These are phyloP conservation scores for Carterocephalus palaemon DNA, from an alignment of 2,888 invertebrate species.

Conservation along the genomic window DNA sequence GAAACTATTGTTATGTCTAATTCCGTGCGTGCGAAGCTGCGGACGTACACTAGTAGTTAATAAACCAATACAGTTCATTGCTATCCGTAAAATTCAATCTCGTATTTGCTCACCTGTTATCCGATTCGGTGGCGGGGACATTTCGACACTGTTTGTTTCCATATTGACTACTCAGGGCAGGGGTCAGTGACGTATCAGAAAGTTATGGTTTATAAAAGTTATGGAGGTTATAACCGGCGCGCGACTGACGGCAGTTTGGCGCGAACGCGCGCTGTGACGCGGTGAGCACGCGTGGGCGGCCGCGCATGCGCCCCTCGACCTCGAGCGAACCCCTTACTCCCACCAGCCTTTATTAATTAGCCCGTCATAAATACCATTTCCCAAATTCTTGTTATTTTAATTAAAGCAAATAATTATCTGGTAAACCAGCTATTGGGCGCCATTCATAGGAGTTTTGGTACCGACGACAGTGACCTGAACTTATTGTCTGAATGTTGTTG, in stretches of 20 bases:
- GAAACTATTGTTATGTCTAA: too few species aligned
- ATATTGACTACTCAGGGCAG: constrained; percentile 36
- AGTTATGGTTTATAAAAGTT: too few species aligned
- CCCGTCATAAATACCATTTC: constrained; percentile 12
- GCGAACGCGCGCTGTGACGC: constrained; percentile 57
- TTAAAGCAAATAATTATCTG: not conserved
- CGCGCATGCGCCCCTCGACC: constrained; percentile 69
- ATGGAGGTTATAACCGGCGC: constrained; percentile 63
- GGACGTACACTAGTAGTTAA: not conserved
- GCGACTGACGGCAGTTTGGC: constrained; percentile 66
- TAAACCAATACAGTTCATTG: not conserved
- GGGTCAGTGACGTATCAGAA: constrained; percentile 24
- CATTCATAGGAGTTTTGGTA: too few species aligned
- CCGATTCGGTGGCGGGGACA: constrained; percentile 39
- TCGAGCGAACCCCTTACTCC: constrained; percentile 52
- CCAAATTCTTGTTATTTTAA: not conserved
- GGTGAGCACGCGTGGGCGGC: constrained; percentile 49
- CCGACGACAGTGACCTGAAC: too few species aligned
- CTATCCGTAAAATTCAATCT: not conserved
- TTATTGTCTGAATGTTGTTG: too few species aligned
- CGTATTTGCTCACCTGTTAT: constrained; percentile 53
- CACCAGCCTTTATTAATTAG: constrained; percentile 40
- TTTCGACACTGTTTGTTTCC: constrained; percentile 48
- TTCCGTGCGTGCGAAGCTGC: too few species aligned
- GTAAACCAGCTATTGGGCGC: too few species aligned